phyloP scores from a whole-genome alignment of 2,888 invertebrate genomes.

The Melanotus villosus region DNA sequence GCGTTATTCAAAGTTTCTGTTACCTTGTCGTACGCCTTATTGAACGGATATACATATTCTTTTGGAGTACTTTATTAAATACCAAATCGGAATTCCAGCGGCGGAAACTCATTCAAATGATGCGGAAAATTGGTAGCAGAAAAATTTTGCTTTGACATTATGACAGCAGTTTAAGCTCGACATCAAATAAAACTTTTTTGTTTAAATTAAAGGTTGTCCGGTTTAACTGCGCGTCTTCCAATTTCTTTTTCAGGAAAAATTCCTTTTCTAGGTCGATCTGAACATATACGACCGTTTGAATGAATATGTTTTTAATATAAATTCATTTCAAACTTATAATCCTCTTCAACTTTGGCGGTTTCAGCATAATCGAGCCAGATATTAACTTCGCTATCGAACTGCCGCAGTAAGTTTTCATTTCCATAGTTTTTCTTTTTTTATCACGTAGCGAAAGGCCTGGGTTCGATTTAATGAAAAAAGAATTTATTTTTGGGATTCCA shows the following conservation, averaged over 20 bases:
- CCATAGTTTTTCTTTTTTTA: neutral
- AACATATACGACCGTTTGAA: too few species aligned
- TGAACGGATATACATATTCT: slow-evolving; percentile 32
- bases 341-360: neutral
- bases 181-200: slow-evolving; percentile 30
- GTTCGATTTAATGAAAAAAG: too few species aligned
- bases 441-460: too few species aligned
- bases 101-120: slow-evolving; percentile 32
- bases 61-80: slow-evolving; percentile 32
- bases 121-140: slow-evolving; percentile 31
- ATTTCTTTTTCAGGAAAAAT: too few species aligned
- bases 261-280: too few species aligned
- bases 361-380: neutral
- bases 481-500: too few species aligned
- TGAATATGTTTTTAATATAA: slow-evolving; percentile 10
- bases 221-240: neutral
- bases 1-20: slow-evolving; percentile 17
- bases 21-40: slow-evolving; percentile 19
- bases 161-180: slow-evolving; percentile 19
- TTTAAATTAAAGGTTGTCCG: neutral
- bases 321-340: slow-evolving; percentile 11
- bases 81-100: slow-evolving; percentile 23
- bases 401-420: neutral
- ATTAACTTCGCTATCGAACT: neutral
- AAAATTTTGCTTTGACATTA: slow-evolving; percentile 34